These are phyloP conservation scores for Alligator mississippiensis DNA, from an alignment of 2,113 vertebrate genomes.

Conservation along the genomic window DNA sequence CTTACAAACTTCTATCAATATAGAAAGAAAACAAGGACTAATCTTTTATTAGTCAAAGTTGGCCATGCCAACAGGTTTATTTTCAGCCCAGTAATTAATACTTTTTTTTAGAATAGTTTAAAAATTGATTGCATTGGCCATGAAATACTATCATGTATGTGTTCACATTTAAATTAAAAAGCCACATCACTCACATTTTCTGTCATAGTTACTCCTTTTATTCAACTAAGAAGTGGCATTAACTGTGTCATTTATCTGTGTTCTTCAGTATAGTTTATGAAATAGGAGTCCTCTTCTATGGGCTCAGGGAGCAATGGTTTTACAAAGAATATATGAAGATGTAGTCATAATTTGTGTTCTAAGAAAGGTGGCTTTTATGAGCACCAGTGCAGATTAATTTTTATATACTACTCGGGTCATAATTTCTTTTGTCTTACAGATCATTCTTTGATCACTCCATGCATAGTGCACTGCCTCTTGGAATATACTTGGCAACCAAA, in stretches of 20 bases:
- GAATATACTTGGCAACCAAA: constrained; percentile 99
- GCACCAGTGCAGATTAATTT: neutral
- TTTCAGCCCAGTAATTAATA: neutral
- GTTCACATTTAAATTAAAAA: neutral
- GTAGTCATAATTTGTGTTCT: neutral
- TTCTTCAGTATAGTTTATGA: neutral
- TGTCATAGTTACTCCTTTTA: neutral
- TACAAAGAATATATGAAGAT: neutral
- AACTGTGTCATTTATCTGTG: neutral
- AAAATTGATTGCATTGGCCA: neutral
- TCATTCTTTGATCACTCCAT: constrained; percentile 99
- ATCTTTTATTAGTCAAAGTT: neutral
- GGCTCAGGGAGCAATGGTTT: neutral
- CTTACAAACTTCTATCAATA: neutral
- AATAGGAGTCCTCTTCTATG: neutral
- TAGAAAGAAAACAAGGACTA: neutral
- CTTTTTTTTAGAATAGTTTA: neutral
- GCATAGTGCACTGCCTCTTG: constrained; percentile 98
- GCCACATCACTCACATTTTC: neutral
- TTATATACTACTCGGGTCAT: neutral
- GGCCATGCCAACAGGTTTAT: neutral
- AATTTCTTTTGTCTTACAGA: constrained; percentile 75
- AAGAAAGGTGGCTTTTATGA: neutral
- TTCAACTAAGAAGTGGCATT: neutral
- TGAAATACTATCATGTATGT: neutral